phyloP scores from a whole-genome alignment of 2,888 invertebrate genomes.

The Stenoptilia bipunctidactyla region DNA sequence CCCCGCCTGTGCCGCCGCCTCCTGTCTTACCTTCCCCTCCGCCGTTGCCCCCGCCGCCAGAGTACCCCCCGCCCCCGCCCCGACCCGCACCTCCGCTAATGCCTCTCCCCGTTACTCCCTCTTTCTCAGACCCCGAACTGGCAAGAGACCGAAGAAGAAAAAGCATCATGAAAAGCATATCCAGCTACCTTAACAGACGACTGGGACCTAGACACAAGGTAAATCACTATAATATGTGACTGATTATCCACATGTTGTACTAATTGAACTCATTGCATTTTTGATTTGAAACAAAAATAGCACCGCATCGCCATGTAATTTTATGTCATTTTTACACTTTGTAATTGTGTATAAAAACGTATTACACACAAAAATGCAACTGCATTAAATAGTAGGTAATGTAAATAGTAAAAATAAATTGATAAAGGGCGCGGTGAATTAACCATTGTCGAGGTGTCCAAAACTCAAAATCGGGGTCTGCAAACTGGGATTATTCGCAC shows the following conservation, averaged over 20 bases:
- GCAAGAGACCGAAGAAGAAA: slow-evolving; percentile 76
- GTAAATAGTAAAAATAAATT: neutral
- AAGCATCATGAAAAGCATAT: slow-evolving; percentile 87
- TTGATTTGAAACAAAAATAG: neutral
- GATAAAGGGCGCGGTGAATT: neutral
- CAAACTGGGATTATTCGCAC: neutral
- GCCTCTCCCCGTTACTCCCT: slow-evolving; percentile 43
- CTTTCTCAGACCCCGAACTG: slow-evolving; percentile 73
- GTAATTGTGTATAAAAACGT: no score
- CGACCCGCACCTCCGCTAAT: slow-evolving; percentile 35
- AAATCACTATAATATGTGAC: no score
- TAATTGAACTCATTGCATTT: neutral
- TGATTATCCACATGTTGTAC: no score
- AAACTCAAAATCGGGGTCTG: neutral
- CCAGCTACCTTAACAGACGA: slow-evolving; percentile 85
- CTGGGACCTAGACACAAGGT: slow-evolving; percentile 75
- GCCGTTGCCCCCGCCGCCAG: slow-evolving; percentile 24
- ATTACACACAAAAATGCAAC: neutral
- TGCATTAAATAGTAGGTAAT: neutral
- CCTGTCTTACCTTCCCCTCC: slow-evolving; percentile 21
- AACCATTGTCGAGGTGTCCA: neutral
- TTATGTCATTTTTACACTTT: neutral
- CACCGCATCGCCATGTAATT: neutral
- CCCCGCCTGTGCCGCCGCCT: slow-evolving; percentile 38
- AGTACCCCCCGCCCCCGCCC: slow-evolving; percentile 23